A percentile compares a stretch with the other conserved stretches of the same genome.
These are phyloP conservation scores for Dufourea novaeangliae DNA, from an alignment of 1,140 invertebrate genomes.

Conservation along the genomic window DNA sequence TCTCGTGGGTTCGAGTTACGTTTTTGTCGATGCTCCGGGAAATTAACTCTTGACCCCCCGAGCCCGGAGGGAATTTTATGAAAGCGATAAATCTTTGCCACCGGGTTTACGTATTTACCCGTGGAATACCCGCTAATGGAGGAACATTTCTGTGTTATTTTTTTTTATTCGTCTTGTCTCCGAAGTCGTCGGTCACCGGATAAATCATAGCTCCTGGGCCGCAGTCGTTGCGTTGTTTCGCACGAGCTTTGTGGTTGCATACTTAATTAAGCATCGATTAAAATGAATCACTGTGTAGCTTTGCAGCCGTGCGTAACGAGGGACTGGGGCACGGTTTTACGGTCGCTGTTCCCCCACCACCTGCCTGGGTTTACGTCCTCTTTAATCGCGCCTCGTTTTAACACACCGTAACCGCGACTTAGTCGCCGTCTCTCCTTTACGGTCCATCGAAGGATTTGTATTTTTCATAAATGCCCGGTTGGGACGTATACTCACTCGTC, in stretches of 20 bases:
- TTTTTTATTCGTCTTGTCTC: neutral
- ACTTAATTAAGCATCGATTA: conserved; percentile 38
- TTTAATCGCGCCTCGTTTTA: neutral
- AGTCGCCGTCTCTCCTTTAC: neutral
- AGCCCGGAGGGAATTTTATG: conserved; percentile 29
- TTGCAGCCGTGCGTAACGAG: no score
- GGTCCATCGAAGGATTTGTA: neutral
- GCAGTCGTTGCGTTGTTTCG: neutral
- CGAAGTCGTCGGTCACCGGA: neutral
- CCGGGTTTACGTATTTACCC: conserved; percentile 25
- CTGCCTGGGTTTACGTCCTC: conserved; percentile 7
- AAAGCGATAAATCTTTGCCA: conserved; percentile 34
- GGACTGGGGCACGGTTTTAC: neutral
- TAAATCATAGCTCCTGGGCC: conserved; percentile 6
- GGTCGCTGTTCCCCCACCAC: neutral
- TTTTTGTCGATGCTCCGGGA: conserved; percentile 40
- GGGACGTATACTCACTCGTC: neutral
- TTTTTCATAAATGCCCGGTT: neutral
- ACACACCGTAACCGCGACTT: neutral
- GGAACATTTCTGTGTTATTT: conserved; percentile 21
- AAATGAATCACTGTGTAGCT: neutral
- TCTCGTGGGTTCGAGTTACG: conserved; percentile 28
- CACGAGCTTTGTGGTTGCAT: neutral
- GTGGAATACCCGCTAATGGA: conserved; percentile 30
- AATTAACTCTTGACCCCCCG: conserved; percentile 49